Evolutionary conservation across 2,888 invertebrate genomes (phyloP).

Genomic region (Acanthosoma haemorrhoidale): DNA sequence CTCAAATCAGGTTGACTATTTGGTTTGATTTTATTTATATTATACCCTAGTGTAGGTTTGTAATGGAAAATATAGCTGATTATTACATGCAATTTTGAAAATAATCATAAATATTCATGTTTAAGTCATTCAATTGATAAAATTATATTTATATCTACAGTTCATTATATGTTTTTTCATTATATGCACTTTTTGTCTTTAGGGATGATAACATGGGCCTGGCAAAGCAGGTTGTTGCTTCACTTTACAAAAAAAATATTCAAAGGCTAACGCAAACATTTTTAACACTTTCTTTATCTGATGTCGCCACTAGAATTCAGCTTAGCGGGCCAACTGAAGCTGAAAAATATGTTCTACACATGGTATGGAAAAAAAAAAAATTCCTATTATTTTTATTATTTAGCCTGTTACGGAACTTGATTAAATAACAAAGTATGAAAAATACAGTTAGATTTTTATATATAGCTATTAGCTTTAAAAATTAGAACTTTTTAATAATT

Average conservation of each 20-base stretch:
- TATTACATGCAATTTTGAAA: no score
- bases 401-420: no score
- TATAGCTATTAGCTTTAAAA: no score
- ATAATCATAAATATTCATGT: neutral
- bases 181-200: constrained; percentile 39
- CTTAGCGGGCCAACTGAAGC: constrained; percentile 79
- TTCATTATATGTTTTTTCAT: neutral
- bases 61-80: no score
- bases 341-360: constrained; percentile 87
- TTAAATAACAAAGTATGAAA: no score
- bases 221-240: constrained; percentile 70
- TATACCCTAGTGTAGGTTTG: no score
- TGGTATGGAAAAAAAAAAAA: no score
- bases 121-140: neutral
- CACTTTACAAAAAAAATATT: constrained; percentile 92
- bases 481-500: no score
- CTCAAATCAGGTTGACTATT: no score
- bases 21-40: no score
- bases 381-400: no score
- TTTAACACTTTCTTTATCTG: constrained; percentile 77
- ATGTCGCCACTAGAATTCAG: constrained; percentile 85
- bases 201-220: constrained; percentile 55
- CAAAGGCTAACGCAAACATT: constrained; percentile 93
- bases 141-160: neutral
- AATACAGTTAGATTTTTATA: no score